Evolutionary conservation across 37 sponge, comb jelly and placozoan genomes (phyloP).

Genomic region (Diacarnus erythraeanus): DNA sequence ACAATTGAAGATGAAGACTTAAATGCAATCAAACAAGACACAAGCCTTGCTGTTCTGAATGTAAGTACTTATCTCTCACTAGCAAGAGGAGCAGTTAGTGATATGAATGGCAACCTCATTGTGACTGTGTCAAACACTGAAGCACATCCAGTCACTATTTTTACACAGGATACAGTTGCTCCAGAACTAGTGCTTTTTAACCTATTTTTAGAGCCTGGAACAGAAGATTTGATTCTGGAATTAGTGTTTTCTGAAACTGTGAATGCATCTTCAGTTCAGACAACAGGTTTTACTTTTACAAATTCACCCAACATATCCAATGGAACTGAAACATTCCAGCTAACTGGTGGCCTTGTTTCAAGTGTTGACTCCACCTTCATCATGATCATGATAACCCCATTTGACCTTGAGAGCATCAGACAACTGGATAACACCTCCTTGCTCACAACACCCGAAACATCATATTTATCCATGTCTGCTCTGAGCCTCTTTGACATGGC

Average conservation of each 20-base stretch:
- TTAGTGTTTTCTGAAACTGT: constrained; percentile 90
- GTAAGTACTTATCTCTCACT: constrained; percentile 62
- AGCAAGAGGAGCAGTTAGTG: constrained; percentile 53
- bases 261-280: constrained; percentile 66
- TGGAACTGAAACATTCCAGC: constrained; percentile 28
- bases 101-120: constrained; percentile 74
- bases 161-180: constrained; percentile 49
- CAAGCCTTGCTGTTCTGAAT: constrained; percentile 55
- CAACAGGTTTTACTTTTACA: constrained; percentile 65
- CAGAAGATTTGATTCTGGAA: constrained; percentile 60
- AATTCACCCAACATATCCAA: constrained; percentile 36
- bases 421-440: constrained; percentile 55
- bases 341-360: constrained; percentile 74
- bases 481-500: constrained; percentile 61
- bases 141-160: constrained; percentile 47
- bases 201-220: constrained; percentile 42
- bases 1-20: constrained; percentile 55
- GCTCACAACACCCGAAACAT: constrained; percentile 62
- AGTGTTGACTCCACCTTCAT: constrained; percentile 59
- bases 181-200: constrained; percentile 72
- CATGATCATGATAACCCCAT: constrained; percentile 39
- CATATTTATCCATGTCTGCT: constrained; percentile 50
- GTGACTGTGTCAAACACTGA: constrained; percentile 13
- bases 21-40: constrained; percentile 67
- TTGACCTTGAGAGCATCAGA: constrained; percentile 68